phyloP scores from a whole-genome alignment of 92 coral and sea anemone genomes.

The Paragorgia papillata region DNA sequence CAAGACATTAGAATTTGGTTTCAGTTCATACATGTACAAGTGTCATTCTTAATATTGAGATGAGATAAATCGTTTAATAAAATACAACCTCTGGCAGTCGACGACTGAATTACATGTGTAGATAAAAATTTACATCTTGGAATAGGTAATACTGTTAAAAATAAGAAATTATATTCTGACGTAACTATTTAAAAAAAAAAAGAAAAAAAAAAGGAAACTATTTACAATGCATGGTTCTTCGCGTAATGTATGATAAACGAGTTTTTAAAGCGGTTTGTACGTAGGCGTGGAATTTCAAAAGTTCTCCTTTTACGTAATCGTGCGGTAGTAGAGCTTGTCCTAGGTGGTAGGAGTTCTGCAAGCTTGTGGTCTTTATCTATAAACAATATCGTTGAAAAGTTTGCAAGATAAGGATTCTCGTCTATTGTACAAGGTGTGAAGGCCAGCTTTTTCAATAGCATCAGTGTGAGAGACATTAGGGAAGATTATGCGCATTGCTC shows the following conservation, averaged over 20 bases:
- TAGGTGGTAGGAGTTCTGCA: slow-evolving; percentile 4
- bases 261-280: slow-evolving; percentile 7
- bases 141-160: no score
- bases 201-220: background rate
- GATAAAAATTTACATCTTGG: no score
- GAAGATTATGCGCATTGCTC: slow-evolving; percentile 19
- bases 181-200: background rate
- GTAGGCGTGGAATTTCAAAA: slow-evolving; percentile 5
- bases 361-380: slow-evolving; percentile 2
- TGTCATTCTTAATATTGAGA: background rate
- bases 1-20: no score
- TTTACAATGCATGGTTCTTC: slow-evolving; percentile 19
- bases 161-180: background rate
- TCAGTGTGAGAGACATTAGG: slow-evolving; percentile 2
- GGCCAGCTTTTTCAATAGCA: slow-evolving; percentile 4
- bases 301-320: slow-evolving; percentile 13
- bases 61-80: background rate
- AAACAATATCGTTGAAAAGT: slow-evolving; percentile 15
- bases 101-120: background rate
- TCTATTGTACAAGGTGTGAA: slow-evolving; percentile 4
- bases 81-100: slow-evolving; percentile 3
- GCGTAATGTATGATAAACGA: background rate
- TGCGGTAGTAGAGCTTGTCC: background rate
- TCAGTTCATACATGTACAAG: no score
- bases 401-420: slow-evolving; percentile 10